Evolutionary conservation across 1,140 invertebrate genomes (phyloP).

Genomic region (Bacillus rossius): DNA sequence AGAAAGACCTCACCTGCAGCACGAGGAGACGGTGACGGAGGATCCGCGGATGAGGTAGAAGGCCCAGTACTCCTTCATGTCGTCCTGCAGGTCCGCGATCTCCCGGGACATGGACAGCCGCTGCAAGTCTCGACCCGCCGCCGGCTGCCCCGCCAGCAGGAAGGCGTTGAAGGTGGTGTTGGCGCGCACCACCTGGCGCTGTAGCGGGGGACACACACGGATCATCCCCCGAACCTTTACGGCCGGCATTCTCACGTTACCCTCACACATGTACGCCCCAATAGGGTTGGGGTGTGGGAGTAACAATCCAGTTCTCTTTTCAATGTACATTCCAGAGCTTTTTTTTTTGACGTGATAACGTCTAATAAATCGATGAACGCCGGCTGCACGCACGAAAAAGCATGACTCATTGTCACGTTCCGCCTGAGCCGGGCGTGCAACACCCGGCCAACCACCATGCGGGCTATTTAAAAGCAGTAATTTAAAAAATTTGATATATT

Average conservation of each 20-base stretch:
- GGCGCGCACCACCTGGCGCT: conserved; percentile 61
- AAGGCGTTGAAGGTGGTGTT: conserved; percentile 74
- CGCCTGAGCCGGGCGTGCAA: no score
- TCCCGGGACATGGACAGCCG: conserved; percentile 61
- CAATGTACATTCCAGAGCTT: background rate
- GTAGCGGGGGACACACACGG: conserved; percentile 12
- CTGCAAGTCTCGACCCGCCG: conserved; percentile 46
- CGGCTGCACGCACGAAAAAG: no score
- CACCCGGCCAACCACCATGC: no score
- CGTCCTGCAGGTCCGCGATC: conserved; percentile 62
- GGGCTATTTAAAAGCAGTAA: no score
- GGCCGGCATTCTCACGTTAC: background rate
- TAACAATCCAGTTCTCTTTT: no score
- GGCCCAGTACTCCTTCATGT: conserved; percentile 79
- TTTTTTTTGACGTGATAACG: no score
- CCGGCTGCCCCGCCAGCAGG: conserved; percentile 54
- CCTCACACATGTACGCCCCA: no score
- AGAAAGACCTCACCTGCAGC: conserved; percentile 56
- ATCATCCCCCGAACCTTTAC: background rate
- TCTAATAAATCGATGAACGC: no score
- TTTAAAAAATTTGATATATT: no score
- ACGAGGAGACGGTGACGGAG: conserved; percentile 64
- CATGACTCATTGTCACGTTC: no score
- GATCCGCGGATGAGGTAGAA: conserved; percentile 73
- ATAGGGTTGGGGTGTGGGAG: no score